These are phyloP conservation scores for Epizoanthus ramosus DNA, from an alignment of 92 coral and sea anemone genomes.

Conservation along the genomic window DNA sequence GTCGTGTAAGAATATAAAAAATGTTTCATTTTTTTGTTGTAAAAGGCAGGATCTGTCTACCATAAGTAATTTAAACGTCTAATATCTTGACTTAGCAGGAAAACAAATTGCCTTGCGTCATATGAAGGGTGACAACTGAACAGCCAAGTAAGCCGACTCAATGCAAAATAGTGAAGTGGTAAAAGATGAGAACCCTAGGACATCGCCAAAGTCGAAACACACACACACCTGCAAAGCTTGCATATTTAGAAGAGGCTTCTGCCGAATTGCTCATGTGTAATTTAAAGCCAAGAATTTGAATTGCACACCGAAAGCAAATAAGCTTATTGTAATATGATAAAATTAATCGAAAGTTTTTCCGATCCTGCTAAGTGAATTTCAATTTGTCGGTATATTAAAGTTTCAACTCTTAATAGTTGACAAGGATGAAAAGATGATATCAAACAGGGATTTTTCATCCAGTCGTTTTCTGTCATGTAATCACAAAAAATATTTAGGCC, in stretches of 20 bases:
- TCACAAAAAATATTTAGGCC: neutral
- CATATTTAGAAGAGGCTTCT: neutral
- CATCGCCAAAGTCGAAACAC: neutral
- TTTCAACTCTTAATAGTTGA: neutral
- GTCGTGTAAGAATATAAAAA: too few species aligned
- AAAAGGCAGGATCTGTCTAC: neutral
- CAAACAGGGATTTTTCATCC: neutral
- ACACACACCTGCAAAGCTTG: neutral
- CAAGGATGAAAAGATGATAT: neutral
- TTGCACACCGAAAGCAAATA: neutral
- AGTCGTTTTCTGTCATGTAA: neutral
- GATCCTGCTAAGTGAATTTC: neutral
- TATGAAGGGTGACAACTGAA: slow-evolving; percentile 4
- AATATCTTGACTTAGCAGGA: neutral
- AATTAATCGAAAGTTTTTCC: neutral
- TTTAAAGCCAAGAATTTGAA: slow-evolving; percentile 5
- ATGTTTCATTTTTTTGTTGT: neutral
- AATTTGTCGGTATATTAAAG: neutral
- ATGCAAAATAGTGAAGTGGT: neutral
- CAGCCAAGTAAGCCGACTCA: slow-evolving; percentile 7
- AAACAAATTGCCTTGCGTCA: neutral
- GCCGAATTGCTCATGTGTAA: neutral
- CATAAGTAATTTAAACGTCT: neutral
- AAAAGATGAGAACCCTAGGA: neutral
- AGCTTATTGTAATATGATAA: neutral